Evolutionary conservation across 2,888 invertebrate genomes (phyloP), one percentile per base, ranked within the genome.

Genomic region (Epinotia bilunana): DNA sequence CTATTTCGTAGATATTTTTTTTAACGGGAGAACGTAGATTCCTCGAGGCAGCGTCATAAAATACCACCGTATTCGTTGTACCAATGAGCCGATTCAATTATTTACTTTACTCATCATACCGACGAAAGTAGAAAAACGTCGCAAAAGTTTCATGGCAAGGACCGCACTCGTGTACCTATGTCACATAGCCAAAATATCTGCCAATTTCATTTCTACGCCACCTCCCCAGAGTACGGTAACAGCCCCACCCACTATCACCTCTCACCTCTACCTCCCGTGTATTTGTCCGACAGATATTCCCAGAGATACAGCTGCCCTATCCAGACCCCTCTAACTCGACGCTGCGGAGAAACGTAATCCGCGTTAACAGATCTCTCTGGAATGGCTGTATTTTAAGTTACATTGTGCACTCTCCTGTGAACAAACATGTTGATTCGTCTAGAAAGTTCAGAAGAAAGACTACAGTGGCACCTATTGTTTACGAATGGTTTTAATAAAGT

Each of bases 211-310:
- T 91, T 91, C 91, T 90, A 86, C 88, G 84, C 86, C 86, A 83
- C 88, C 91, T 93, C 93, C 92, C 93, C 83, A 78, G 93, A 91
- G 92, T 88, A 88, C 87, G 88, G 91, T 92, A 92, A 93, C 92
- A 90, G 91, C 90, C 88, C 79, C 80, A 83, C 86, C 80, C 80
- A 39, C 39, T 39, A 9, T 39, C 39, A 73, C 84, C 82, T 81
- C 74, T 80, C 81, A 80, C 84, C 79, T 79, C 78, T 55, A 83
- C 82, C 83, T 81, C 82, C 81, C 82, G 84, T 83, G 83, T 89
- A 88, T 90, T 91, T 89, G 91, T 90, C 89, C 90, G 87, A 91
- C 90, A 88, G 88, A 67, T 91, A 91, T 90, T 91, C 89, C 88
- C 89, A 81, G 86, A 90, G 89, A 90, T 88, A 88, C 84, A 88